Conservation (phyloP, 1,140 invertebrate species). For the Chymomyza costata region DNA sequence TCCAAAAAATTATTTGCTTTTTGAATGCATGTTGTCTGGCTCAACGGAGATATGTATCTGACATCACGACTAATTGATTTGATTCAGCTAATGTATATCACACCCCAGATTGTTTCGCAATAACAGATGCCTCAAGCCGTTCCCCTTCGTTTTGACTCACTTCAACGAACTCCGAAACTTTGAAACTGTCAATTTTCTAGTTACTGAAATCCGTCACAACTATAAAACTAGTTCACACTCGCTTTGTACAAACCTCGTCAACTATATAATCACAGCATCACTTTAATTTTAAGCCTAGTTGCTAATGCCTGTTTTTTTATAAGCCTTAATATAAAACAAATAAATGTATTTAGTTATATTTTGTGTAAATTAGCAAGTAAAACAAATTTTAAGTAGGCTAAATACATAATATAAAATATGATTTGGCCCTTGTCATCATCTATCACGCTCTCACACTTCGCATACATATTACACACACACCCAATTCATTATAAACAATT, state of each 20-base stretch:
- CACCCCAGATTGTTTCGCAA: no score
- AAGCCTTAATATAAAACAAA: constrained; percentile 59
- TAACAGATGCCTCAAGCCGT: no score
- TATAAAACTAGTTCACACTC: constrained; percentile 17
- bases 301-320: constrained; percentile 49
- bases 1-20: no score
- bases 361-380: constrained; percentile 70
- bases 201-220: constrained; percentile 57
- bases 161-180: no score
- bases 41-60: no score
- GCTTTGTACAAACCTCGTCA: constrained; percentile 32
- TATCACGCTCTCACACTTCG: not conserved
- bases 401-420: constrained; percentile 43
- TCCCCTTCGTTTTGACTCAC: no score
- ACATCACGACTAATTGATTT: no score
- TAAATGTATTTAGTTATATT: constrained; percentile 53
- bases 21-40: no score
- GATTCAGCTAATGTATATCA: no score
- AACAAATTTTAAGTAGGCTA: constrained; percentile 69
- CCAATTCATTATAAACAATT: constrained; percentile 25
- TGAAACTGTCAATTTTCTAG: constrained; percentile 5
- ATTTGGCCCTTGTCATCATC: constrained; percentile 33
- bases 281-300: constrained; percentile 49
- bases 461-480: constrained; percentile 15
- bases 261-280: constrained; percentile 36